Evolutionary conservation across 2,797 vertebrate genomes (phyloP).

Genomic region (Eulemur mongoz): DNA sequence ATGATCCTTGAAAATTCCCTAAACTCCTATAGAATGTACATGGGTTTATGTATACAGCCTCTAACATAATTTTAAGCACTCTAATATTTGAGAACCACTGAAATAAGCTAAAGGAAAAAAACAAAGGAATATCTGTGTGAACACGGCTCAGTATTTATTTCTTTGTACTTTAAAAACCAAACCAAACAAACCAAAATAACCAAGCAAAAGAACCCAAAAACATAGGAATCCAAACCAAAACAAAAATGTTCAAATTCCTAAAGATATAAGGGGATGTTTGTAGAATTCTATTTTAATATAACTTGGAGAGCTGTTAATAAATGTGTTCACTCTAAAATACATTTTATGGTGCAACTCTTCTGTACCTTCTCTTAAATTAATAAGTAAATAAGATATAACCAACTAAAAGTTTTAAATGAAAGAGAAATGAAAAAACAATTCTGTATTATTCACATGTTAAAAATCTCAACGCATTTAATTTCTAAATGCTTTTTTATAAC

Average conservation of each 20-base stretch:
- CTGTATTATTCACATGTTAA: not conserved
- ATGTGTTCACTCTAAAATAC: not conserved
- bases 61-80: not conserved
- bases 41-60: not conserved
- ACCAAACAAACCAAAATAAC: not conserved
- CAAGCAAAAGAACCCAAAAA: not conserved
- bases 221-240: not conserved
- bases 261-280: not conserved
- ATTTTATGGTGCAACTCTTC: not conserved
- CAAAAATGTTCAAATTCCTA: not conserved
- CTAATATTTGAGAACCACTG: not conserved
- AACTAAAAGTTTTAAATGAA: not conserved
- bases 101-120: not conserved
- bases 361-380: not conserved
- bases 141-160: not conserved
- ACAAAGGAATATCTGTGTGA: not conserved
- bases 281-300: not conserved
- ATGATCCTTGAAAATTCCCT: not conserved
- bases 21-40: not conserved
- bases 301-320: not conserved
- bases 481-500: not conserved
- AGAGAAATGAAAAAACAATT: not conserved
- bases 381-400: not conserved
- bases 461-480: not conserved
- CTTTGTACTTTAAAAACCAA: not conserved